A percentile compares a stretch with the other conserved stretches of the same genome.
Conservation (phyloP, 2,113 vertebrate species). For the Colinus virginianus region DNA sequence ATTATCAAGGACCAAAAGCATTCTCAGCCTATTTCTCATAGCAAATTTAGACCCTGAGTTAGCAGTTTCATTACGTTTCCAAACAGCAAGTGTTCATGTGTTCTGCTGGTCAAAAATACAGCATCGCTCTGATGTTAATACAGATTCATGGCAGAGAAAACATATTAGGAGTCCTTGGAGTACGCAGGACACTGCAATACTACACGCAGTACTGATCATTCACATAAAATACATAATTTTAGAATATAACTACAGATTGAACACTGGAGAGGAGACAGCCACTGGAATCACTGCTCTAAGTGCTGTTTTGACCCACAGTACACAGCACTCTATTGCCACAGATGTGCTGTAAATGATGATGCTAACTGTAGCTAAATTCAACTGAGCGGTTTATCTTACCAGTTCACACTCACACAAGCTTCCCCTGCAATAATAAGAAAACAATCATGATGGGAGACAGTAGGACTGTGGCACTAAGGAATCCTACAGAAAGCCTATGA, state of each 20-base stretch:
- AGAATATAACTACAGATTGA: not conserved
- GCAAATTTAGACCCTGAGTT: not conserved
- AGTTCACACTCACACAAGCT: not conserved
- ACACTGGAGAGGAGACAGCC: not conserved
- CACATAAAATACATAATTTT: not conserved
- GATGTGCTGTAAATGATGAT: not conserved
- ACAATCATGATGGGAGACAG: not conserved
- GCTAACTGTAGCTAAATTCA: not conserved
- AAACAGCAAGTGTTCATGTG: not conserved
- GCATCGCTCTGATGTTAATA: not conserved
- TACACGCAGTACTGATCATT: not conserved
- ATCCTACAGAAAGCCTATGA: not conserved
- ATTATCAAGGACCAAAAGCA: not conserved
- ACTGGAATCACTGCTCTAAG: not conserved
- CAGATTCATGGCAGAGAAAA: not conserved
- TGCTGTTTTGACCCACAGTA: not conserved
- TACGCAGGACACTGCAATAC: not conserved
- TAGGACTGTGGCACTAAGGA: not conserved
- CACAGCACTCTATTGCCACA: not conserved
- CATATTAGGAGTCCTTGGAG: not conserved
- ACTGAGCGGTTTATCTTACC: not conserved
- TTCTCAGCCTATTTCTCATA: not conserved
- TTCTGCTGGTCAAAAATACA: not conserved
- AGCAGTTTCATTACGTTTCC: not conserved
- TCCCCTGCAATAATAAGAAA: not conserved